phyloP scores from a whole-genome alignment of 2,888 invertebrate species.

The Anthophora plumipes region DNA sequence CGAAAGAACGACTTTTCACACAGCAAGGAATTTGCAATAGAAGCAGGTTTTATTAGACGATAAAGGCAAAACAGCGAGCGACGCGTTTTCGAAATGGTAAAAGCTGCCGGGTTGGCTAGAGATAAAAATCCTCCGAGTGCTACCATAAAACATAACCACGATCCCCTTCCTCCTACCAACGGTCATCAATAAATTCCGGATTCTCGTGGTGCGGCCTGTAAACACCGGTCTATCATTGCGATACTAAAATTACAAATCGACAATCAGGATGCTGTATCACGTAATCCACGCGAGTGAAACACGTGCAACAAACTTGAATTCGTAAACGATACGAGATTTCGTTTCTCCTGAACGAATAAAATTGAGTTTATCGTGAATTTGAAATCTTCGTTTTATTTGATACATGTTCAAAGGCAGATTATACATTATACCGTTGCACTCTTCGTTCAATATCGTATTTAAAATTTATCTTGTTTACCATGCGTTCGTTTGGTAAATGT shows the following conservation, averaged over 20 bases:
- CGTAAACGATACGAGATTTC: background rate
- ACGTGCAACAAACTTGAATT: background rate
- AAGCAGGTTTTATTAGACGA: constrained; percentile 68
- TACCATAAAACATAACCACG: constrained; percentile 54
- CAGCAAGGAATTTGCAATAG: constrained; percentile 74
- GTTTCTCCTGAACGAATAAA: background rate
- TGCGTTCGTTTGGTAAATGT: background rate
- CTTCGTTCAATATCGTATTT: background rate
- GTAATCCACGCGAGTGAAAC: constrained; percentile 1
- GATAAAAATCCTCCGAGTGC: constrained; percentile 59
- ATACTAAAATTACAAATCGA: constrained; percentile 67
- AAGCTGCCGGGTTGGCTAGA: constrained; percentile 42
- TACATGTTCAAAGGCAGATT: no score
- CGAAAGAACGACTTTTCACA: constrained; percentile 48
- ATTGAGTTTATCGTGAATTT: background rate
- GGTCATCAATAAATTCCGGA: constrained; percentile 59
- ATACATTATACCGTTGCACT: no score
- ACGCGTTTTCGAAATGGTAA: constrained; percentile 59
- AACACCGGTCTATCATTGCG: constrained; percentile 48
- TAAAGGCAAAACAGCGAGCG: constrained; percentile 61
- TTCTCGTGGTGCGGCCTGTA: constrained; percentile 44
- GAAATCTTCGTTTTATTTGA: background rate
- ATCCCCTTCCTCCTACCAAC: constrained; percentile 6
- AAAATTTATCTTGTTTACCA: background rate
- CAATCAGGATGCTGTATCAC: constrained; percentile 53